Base-by-base conservation (phyloP, 2,888 invertebrate genomes). In the Rapana venosa region DNA sequence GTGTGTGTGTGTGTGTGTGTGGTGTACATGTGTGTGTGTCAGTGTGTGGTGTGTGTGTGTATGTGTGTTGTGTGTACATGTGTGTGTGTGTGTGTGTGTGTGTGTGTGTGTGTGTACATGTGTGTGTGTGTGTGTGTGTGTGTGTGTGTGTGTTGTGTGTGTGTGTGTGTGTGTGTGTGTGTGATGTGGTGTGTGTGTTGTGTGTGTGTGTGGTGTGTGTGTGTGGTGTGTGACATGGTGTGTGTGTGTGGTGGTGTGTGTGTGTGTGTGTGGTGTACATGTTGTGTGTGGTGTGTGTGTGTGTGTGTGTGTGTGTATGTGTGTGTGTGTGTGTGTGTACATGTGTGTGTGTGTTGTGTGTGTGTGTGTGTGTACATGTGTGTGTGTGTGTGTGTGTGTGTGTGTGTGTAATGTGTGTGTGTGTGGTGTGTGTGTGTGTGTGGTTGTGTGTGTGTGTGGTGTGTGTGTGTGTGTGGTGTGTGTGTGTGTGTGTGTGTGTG, bases 371-470 rank as follows among this genome's bases (percentile, higher is more conserved):
- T 70, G 70, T 11, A 17, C 17, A 17, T 61, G 61, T 61, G 61
- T 84, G 84, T 58, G 17, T 84, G n/a, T 58, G 22, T 61, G 58
- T 84, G 83, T 47, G 47, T 83, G 36, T 83, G 83, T 83, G 83
- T 47, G 26, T 83, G 83, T 47, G 83, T 83, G 47, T 47, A n/a
- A n/a, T n/a, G n/a, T n/a, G n/a, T n/a, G 83, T 47, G 83, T 83
- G 83, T 47, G 20, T 36, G 81, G 15, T 20, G 17, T 36, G 81
- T 83, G 22, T 36, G 26, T 36, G 22, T 83, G 81, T 83, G 36
- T 58, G 84, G 56, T n/a, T 84, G 56, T 84, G 56, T 58, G 56
- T 58, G 26, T 84, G 81, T 36, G 20, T 36, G 81, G 36, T 47
- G 81, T 36, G 81, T 83, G 22, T 36, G 26, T 36, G 22, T 83